phyloP scores from a whole-genome alignment of 2,797 vertebrate genomes.

The Muscicapa striata region DNA sequence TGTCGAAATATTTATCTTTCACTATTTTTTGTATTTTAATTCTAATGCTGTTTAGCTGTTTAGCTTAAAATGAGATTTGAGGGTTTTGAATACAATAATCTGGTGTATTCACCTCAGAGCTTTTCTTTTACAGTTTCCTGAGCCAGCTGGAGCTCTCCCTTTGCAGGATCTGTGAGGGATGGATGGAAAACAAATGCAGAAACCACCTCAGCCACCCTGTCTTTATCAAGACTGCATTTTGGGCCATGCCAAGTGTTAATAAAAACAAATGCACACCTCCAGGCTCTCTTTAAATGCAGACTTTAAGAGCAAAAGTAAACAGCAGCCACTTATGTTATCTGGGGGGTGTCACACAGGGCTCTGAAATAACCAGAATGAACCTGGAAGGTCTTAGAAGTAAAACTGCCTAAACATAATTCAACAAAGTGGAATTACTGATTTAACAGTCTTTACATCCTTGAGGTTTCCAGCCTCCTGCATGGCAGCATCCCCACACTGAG shows the following conservation, averaged over 20 bases:
- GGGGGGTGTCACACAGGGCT: background rate
- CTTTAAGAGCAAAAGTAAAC: slow-evolving; percentile 30
- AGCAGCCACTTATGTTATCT: slow-evolving; percentile 10
- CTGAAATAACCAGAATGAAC: background rate
- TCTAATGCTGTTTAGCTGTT: background rate
- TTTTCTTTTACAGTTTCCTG: background rate
- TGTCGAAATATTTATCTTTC: background rate
- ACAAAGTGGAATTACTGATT: background rate
- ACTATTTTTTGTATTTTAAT: background rate
- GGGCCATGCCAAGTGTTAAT: background rate
- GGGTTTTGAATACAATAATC: background rate
- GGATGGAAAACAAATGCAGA: background rate
- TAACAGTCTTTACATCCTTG: background rate
- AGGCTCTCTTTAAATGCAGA: background rate
- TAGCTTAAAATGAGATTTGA: slow-evolving; percentile 1
- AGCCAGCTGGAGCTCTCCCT: background rate
- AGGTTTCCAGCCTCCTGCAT: background rate
- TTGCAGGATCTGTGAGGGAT: background rate
- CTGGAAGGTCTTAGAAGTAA: background rate
- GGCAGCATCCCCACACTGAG: background rate
- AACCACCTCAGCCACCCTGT: background rate
- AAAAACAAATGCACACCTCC: background rate
- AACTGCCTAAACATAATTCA: background rate
- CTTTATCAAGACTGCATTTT: background rate
- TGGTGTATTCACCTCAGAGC: background rate